Percentiles rank a stretch among this genome's conserved stretches.
Conservation (phyloP, 2,888 invertebrate species). For the Heteromyza rotundicornis region DNA sequence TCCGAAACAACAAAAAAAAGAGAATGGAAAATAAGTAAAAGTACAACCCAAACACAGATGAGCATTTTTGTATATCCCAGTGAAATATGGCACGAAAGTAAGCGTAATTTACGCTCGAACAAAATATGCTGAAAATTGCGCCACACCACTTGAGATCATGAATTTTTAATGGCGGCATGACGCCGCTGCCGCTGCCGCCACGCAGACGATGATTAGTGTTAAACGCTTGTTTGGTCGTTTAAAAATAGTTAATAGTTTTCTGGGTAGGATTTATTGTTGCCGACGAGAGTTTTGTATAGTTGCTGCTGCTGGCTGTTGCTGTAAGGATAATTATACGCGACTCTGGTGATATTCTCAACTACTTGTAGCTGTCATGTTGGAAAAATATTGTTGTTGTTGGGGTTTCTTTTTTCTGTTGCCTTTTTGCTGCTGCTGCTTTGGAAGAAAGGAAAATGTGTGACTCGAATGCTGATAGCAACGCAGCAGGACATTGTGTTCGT, state of each 20-base stretch:
- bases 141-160: constrained; percentile 20
- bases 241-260: constrained; percentile 3
- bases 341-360: not conserved
- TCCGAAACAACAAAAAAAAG: not conserved
- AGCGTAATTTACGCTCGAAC: constrained; percentile 1
- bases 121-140: constrained; percentile 7
- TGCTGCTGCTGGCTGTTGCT: not conserved
- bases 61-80: not conserved
- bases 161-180: constrained; percentile 22
- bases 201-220: constrained; percentile 19
- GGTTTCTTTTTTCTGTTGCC: no score
- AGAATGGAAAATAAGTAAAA: not conserved
- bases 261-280: not conserved
- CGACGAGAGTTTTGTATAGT: not conserved
- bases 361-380: constrained; percentile 3
- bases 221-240: constrained; percentile 9
- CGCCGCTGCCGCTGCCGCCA: constrained; percentile 13
- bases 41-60: not conserved
- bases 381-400: not conserved
- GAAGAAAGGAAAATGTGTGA: no score
- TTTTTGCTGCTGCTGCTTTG: no score
- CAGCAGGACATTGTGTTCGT: no score
- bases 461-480: no score
- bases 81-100: constrained; percentile 5
- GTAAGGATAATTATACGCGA: not conserved